phyloP scores from a whole-genome alignment of 2,113 vertebrate species.

The Microcebus ravelobensis region DNA sequence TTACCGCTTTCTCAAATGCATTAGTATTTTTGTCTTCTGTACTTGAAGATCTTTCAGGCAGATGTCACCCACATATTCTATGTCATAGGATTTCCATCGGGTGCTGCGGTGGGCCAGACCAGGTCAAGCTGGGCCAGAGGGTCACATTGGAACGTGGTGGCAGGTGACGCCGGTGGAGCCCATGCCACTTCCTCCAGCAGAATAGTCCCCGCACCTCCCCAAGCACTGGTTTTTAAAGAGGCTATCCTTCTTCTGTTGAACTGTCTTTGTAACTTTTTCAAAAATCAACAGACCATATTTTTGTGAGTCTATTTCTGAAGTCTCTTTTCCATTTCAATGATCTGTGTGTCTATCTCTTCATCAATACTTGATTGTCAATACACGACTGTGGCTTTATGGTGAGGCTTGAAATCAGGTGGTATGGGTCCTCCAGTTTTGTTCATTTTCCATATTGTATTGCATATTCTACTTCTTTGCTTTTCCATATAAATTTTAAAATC shows the following conservation, averaged over 20 bases:
- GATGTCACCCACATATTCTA: too few relatives aligned
- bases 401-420: not conserved
- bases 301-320: not conserved
- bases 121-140: too few relatives aligned
- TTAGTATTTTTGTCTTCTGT: too few relatives aligned
- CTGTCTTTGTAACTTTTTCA: not conserved
- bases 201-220: too few relatives aligned
- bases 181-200: too few relatives aligned
- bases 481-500: not conserved
- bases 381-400: not conserved
- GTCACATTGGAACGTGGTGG: too few relatives aligned
- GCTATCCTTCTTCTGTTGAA: not conserved
- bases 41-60: too few relatives aligned
- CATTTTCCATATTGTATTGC: not conserved
- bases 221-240: not conserved
- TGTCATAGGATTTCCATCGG: too few relatives aligned
- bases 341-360: not conserved
- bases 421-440: not conserved
- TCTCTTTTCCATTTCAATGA: not conserved
- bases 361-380: not conserved
- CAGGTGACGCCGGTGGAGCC: too few relatives aligned
- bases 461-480: not conserved
- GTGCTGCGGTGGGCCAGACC: too few relatives aligned
- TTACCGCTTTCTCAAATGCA: too few relatives aligned
- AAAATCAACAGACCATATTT: not conserved